Evolutionary conservation across 1,140 invertebrate species (phyloP).

Genomic region (Goniozus legneri): DNA sequence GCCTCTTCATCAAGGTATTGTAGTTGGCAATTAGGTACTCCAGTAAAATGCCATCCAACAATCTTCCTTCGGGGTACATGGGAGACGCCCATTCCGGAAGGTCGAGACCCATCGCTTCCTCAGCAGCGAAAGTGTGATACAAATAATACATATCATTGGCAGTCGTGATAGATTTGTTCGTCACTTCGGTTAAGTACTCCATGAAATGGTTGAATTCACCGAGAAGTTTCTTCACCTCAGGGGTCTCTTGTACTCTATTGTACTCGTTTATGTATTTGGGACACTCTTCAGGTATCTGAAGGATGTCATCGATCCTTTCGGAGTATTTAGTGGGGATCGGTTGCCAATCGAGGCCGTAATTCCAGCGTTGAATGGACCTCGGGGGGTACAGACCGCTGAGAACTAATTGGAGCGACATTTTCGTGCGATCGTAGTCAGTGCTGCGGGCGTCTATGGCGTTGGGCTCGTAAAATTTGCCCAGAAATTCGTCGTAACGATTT

Average conservation of each 20-base stretch:
- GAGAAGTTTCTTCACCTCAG: conserved; percentile 38
- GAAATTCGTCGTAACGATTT: conserved; percentile 40
- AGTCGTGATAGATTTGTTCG: conserved; percentile 47
- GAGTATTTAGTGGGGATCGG: conserved; percentile 55
- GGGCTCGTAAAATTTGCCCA: conserved; percentile 45
- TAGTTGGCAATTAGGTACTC: conserved; percentile 49
- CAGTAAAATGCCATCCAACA: conserved; percentile 53
- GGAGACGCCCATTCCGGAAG: conserved; percentile 52
- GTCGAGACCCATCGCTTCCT: conserved; percentile 24
- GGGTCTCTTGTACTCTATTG: conserved; percentile 39
- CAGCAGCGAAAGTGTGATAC: conserved; percentile 54
- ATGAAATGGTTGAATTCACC: conserved; percentile 42
- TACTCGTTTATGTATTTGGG: conserved; percentile 54
- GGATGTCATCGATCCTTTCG: conserved; percentile 44
- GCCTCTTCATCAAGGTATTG: conserved; percentile 43
- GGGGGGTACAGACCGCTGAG: conserved; percentile 58
- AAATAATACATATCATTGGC: conserved; percentile 52
- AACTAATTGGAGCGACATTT: conserved; percentile 58
- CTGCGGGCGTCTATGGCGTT: conserved; percentile 44
- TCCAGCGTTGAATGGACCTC: conserved; percentile 46
- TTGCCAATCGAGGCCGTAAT: conserved; percentile 55
- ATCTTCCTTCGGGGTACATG: conserved; percentile 43
- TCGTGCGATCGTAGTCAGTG: conserved; percentile 58
- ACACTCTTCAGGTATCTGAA: conserved; percentile 22
- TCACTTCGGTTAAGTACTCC: conserved; percentile 39